Evolutionary conservation across 2,888 invertebrate genomes (phyloP).

Genomic region (Aphrophora alni): DNA sequence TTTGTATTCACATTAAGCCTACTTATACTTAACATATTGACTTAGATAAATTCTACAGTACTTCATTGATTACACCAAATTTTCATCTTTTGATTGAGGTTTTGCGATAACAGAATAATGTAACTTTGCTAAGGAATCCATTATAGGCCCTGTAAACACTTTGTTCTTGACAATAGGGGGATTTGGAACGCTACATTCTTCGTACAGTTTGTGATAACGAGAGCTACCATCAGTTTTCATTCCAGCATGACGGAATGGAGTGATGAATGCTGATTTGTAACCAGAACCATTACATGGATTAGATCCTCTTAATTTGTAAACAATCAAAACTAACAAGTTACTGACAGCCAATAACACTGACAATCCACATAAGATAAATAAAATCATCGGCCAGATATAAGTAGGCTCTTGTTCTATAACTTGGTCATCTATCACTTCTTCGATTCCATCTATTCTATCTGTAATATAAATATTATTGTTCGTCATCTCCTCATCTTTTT

Average conservation of each 20-base stretch:
- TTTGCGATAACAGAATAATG: not conserved
- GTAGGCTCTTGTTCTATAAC: not conserved
- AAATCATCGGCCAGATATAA: conserved; percentile 36
- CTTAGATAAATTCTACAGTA: not conserved
- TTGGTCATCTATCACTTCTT: not conserved
- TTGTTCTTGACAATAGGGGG: conserved; percentile 45
- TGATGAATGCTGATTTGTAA: conserved; percentile 26
- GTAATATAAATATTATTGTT: not conserved
- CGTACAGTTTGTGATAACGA: conserved; percentile 50
- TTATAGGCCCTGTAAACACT: not conserved
- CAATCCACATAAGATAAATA: conserved; percentile 40
- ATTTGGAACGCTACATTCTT: conserved; percentile 50
- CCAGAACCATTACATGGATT: conserved; percentile 32
- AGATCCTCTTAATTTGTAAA: conserved; percentile 37
- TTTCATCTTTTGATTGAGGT: not conserved
- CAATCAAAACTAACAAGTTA: conserved; percentile 40
- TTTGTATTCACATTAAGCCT: not conserved
- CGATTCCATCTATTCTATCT: not conserved
- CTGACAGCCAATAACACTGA: conserved; percentile 40
- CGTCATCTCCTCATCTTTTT: not conserved
- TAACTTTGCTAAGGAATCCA: not conserved
- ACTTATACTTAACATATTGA: not conserved
- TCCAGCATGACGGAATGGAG: conserved; percentile 26
- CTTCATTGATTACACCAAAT: not conserved
- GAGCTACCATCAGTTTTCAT: conserved; percentile 31